phyloP scores from a whole-genome alignment of 2,113 vertebrate genomes.

The Lamprologus ornatipinnis region DNA sequence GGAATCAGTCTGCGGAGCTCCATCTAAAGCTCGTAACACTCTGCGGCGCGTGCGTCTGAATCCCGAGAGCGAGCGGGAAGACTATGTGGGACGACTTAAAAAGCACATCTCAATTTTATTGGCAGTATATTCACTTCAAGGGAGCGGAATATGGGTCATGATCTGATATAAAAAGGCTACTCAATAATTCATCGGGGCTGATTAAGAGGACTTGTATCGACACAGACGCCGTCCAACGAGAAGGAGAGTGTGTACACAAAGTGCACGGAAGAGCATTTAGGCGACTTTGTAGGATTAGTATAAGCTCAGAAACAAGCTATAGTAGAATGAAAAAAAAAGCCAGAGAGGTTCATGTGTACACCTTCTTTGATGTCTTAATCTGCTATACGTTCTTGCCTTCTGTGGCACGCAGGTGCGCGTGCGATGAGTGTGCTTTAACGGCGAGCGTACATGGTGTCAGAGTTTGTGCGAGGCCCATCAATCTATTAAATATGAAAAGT shows the following conservation, averaged over 20 bases:
- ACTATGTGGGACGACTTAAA: constrained; percentile 44
- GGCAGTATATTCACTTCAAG: constrained; percentile 45
- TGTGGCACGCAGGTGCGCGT: not conserved
- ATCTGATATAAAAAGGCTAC: constrained; percentile 61
- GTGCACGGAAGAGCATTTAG: not conserved
- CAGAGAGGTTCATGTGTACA: not conserved
- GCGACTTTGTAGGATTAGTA: constrained; percentile 23
- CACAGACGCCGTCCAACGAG: constrained; percentile 16
- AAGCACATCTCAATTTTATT: constrained; percentile 51
- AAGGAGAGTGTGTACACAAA: not conserved
- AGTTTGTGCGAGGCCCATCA: constrained; percentile 29
- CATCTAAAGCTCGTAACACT: not conserved
- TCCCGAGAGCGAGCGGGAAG: not conserved
- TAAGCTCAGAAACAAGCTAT: not conserved
- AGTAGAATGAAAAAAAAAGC: not conserved
- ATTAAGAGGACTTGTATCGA: constrained; percentile 55
- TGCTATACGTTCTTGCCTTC: not conserved
- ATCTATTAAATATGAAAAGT: constrained; percentile 68
- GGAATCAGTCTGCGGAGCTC: not conserved
- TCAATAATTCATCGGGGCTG: constrained; percentile 64
- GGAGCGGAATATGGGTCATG: constrained; percentile 62
- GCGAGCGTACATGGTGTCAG: constrained; percentile 12
- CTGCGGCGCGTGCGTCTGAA: not conserved
- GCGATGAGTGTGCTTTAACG: not conserved
- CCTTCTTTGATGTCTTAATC: constrained; percentile 12